These are phyloP conservation scores for Caenorhabditis sp. DNA, from an alignment of 2,888 invertebrate genomes.

Conservation along the genomic window DNA sequence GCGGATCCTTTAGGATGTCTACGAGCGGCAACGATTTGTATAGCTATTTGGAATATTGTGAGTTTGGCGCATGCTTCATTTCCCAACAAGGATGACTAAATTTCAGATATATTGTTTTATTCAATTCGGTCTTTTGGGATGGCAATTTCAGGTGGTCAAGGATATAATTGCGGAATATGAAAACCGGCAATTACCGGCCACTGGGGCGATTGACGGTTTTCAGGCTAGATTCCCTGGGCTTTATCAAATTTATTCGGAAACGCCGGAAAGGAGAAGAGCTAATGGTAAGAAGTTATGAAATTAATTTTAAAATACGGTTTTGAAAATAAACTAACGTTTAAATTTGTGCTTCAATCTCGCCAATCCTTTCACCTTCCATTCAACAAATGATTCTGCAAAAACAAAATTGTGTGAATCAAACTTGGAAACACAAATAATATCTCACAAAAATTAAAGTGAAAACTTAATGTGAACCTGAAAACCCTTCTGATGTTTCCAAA, in stretches of 20 bases:
- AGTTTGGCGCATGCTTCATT: constrained; percentile 18
- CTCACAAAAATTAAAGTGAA: no score
- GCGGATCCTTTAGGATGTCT: constrained; percentile 65
- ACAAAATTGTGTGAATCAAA: background rate
- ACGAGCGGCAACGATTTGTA: constrained; percentile 54
- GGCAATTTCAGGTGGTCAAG: constrained; percentile 66
- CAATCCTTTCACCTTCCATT: background rate
- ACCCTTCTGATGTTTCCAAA: no score
- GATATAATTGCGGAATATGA: constrained; percentile 61
- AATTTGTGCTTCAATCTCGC: background rate
- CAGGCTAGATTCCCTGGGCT: constrained; percentile 69
- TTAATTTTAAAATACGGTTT: no score
- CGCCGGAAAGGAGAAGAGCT: constrained; percentile 64
- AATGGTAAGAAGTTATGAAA: constrained; percentile 64
- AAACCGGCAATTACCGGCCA: constrained; percentile 64
- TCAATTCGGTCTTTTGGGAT: constrained; percentile 67
- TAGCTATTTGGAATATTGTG: constrained; percentile 68
- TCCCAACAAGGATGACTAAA: background rate
- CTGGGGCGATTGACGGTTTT: constrained; percentile 62
- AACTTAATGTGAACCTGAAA: background rate
- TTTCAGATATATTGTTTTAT: constrained; percentile 64
- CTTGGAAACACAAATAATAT: background rate
- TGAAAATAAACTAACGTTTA: no score
- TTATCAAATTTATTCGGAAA: constrained; percentile 67
- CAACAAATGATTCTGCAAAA: background rate